Base-by-base conservation (phyloP, 1,140 invertebrate species). In the Trichomalopsis sarcophagae region DNA sequence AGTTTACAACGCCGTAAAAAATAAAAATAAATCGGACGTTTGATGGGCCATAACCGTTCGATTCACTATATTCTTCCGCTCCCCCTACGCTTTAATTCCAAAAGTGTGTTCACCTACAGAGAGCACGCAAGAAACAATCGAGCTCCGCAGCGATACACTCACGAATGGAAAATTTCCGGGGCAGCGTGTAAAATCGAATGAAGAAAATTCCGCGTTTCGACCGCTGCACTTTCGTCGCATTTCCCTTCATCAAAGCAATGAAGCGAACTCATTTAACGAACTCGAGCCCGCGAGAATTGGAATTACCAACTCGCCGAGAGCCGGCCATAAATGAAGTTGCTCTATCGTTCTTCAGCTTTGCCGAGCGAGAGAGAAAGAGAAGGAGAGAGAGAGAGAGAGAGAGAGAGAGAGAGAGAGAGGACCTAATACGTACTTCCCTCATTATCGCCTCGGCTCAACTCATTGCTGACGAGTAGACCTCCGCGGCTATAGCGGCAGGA, bases 241-340 rank as follows among this genome's bases (percentile, higher is more conserved):
- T 55, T 62, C 36, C 71, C 40, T 40, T 75, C 78, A 69, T 86
- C 66, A 79, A 77, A 74, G 62, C 86, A 84, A 89, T 86, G 50
- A 66, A 84, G 87, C 88, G 88, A 71, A 87, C 84, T 87, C 88
- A 85, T 89, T 89, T 89, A 89, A 89, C 88, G 88, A 89, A 87
- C 84, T 84, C 33, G 71, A 79, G 1, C 55, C 44, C 71, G 14
- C 40, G 81, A 74, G 30, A 82, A 76, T 82, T 44, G 50, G 66
- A 76, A 82, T 82, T 82, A 76, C 21, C 81, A 66, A 66, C 36
- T 55, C 73, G 81, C 23, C 11, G 44, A n/a, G 75, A 50, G 13
- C 71, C 27, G 75, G 30, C n/a, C 71, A 76, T 82, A 66, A 82
- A 76, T 82, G 81, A 82, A 82, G 71, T 76, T 76, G 71, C 47